phyloP scores from a whole-genome alignment of 2,888 invertebrate genomes.

The Ellobium chinense region DNA sequence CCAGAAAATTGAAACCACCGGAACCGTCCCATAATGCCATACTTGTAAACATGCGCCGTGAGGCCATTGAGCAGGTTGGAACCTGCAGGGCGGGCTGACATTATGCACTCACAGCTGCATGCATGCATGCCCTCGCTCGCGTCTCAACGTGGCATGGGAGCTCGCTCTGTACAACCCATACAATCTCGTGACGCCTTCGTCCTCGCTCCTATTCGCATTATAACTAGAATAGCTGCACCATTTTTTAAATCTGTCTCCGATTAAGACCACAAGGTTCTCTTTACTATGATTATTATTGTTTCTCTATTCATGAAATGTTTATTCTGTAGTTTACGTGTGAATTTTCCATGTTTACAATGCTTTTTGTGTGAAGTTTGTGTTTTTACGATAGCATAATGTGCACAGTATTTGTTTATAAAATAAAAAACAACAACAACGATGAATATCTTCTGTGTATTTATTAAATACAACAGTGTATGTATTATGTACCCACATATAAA shows the following conservation, averaged over 20 bases:
- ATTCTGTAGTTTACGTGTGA: too few relatives aligned
- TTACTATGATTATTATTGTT: neutral
- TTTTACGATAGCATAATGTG: too few relatives aligned
- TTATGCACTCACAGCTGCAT: neutral
- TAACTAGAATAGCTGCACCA: too few relatives aligned
- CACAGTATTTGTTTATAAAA: too few relatives aligned
- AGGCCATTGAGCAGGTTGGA: conserved; percentile 13
- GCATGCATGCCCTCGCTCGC: conserved; percentile 26
- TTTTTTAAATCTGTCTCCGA: neutral
- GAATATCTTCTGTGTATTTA: too few relatives aligned
- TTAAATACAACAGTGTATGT: too few relatives aligned
- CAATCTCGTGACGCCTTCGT: neutral
- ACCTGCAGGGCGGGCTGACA: neutral
- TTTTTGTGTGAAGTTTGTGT: neutral
- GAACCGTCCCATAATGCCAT: neutral
- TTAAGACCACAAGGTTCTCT: neutral
- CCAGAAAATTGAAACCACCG: conserved; percentile 24
- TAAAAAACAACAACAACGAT: too few relatives aligned
- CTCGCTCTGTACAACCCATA: conserved; percentile 10
- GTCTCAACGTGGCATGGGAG: conserved; percentile 15
- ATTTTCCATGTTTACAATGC: neutral
- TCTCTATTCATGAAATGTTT: neutral
- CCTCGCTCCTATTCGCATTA: too few relatives aligned
- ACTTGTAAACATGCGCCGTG: conserved; percentile 30
- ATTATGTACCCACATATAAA: too few relatives aligned